phyloP scores from a whole-genome alignment of 2,888 invertebrate species.

The Pocota personata region DNA sequence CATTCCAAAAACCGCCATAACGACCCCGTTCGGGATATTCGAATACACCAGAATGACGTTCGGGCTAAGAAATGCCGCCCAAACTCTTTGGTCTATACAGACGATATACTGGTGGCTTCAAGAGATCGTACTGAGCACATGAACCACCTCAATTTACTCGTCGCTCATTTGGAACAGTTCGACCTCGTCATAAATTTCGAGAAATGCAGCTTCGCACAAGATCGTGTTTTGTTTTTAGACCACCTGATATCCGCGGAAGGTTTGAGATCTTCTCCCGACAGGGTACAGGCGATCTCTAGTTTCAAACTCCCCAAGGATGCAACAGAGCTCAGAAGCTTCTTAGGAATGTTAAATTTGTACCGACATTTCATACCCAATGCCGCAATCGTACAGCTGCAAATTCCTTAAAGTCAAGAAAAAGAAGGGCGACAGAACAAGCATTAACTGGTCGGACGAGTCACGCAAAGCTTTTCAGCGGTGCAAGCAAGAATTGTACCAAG shows the following conservation, averaged over 20 bases:
- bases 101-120: conserved; percentile 76
- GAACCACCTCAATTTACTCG: too few relatives aligned
- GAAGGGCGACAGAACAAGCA: too few relatives aligned
- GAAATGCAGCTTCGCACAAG: conserved; percentile 44
- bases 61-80: conserved; percentile 76
- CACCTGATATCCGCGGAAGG: conserved; percentile 50
- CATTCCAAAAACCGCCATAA: conserved; percentile 70
- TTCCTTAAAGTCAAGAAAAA: too few relatives aligned
- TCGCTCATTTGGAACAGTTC: conserved; percentile 72
- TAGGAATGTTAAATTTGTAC: too few relatives aligned
- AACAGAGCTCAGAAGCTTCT: conserved; percentile 56
- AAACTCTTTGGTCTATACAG: conserved; percentile 76
- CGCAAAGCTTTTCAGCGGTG: too few relatives aligned
- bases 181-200: conserved; percentile 71
- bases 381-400: too few relatives aligned
- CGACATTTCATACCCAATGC: too few relatives aligned
- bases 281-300: conserved; percentile 43
- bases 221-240: conserved; percentile 31
- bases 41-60: conserved; percentile 78
- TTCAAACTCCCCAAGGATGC: conserved; percentile 44
- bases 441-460: too few relatives aligned
- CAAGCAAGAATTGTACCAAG: too few relatives aligned
- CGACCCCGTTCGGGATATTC: conserved; percentile 78
- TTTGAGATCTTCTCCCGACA: conserved; percentile 52
- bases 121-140: conserved; percentile 57